These are phyloP conservation scores for Eulemur rufifrons DNA, from an alignment of 2,113 vertebrate genomes.

Conservation along the genomic window DNA sequence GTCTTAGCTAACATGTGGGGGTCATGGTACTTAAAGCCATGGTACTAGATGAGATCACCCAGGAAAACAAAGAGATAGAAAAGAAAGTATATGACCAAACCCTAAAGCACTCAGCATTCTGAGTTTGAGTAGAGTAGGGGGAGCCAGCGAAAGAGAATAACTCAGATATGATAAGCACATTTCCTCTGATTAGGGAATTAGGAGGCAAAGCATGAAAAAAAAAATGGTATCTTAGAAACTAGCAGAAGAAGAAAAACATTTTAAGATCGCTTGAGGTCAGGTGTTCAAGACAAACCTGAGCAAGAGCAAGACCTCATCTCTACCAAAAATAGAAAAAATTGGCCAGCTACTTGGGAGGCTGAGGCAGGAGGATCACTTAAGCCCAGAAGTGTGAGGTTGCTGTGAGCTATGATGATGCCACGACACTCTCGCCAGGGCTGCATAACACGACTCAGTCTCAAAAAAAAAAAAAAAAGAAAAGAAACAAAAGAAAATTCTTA, in stretches of 20 bases:
- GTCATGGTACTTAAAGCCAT: background rate
- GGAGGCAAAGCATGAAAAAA: background rate
- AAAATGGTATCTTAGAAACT: background rate
- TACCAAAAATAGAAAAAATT: too few relatives aligned
- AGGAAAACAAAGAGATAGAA: background rate
- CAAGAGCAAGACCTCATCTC: too few relatives aligned
- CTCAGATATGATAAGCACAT: too few relatives aligned
- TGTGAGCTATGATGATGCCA: too few relatives aligned
- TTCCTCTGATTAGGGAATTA: background rate
- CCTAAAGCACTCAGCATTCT: background rate
- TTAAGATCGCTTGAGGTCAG: background rate
- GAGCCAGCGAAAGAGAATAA: background rate
- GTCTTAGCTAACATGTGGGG: background rate
- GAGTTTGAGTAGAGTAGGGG: background rate
- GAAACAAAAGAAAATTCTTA: background rate
- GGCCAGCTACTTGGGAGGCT: too few relatives aligned
- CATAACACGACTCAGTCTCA: too few relatives aligned
- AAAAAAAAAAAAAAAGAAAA: too few relatives aligned
- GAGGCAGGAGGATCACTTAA: too few relatives aligned
- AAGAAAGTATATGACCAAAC: background rate
- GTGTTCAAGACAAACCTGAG: too few relatives aligned
- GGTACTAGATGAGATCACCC: background rate
- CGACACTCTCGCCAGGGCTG: too few relatives aligned
- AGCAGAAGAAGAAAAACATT: conserved; percentile 2
- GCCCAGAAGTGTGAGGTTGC: too few relatives aligned